Base-by-base conservation (phyloP, 2,888 invertebrate species). In the Phyllotreta cruciferae region DNA sequence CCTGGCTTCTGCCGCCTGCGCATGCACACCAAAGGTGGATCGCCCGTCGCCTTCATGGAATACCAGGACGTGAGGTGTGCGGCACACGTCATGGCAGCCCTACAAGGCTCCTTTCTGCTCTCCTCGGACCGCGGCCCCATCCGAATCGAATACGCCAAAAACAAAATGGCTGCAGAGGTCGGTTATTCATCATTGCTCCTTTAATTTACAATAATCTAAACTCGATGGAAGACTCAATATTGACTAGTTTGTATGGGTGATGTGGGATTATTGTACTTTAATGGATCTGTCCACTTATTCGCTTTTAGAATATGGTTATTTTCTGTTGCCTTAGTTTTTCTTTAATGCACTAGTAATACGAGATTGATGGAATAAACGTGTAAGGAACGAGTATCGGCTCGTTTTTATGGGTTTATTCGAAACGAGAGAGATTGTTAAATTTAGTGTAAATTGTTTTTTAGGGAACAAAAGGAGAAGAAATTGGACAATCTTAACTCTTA, bases 71-170 rank as follows among this genome's bases (percentile, higher is more conserved):
- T 96, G 78, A 86, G 90, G 78, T 93, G 91, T 84, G 98, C 98
- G 79, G 88, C 92, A 80, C 90, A 92, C 79, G 97, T 96, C 78
- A 90, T 97, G 91, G 89, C 90, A 80, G 89, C 93, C 79, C 90
- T 98, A 78, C 97, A 98, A 85, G 98, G 98, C 82, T 94, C 94
- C 83, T 91, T 94, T 84, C 90, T 97, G 79, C 90, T 96, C 83
- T 95, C 96, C 83, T 96, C 96, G 74, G 94, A 94, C 81, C 93
- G 97, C 82, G 96, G 96, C 77, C 96, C 96, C 81, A 96, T 98
- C 83, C 92, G 97, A 83, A 96, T 98, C 84, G 98, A 98, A 87
- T 98, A 93, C 88, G 98, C 98, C 83, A 94, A 96, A 87, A 95
- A 93, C 85, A 97, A 97, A 90, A 96, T 98, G 96, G 94, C 95